These are phyloP conservation scores for Sialis lutaria DNA, from an alignment of 2,888 invertebrate genomes.

Conservation along the genomic window DNA sequence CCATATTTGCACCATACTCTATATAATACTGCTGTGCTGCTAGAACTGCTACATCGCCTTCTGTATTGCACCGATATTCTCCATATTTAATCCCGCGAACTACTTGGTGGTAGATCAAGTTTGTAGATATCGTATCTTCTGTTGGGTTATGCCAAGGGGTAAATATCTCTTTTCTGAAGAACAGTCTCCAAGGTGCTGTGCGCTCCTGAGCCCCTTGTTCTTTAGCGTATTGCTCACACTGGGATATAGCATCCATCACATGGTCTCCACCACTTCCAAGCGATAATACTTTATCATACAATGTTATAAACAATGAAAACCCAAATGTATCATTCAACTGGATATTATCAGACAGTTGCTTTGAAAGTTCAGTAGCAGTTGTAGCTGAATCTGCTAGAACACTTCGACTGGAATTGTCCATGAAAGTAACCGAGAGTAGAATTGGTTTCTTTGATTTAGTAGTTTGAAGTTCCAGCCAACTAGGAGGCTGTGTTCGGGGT, in stretches of 20 bases:
- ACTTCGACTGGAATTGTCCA: slow-evolving; percentile 71
- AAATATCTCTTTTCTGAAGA: slow-evolving; percentile 79
- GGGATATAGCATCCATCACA: slow-evolving; percentile 89
- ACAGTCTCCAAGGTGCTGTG: slow-evolving; percentile 75
- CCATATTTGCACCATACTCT: slow-evolving; percentile 53
- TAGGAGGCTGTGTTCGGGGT: slow-evolving; percentile 77
- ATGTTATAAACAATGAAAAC: slow-evolving; percentile 78
- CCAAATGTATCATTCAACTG: slow-evolving; percentile 70
- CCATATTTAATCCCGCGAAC: slow-evolving; percentile 79
- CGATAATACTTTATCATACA: slow-evolving; percentile 77
- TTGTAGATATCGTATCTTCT: slow-evolving; percentile 64
- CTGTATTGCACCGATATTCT: slow-evolving; percentile 72
- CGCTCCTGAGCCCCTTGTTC: slow-evolving; percentile 74
- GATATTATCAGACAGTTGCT: slow-evolving; percentile 60
- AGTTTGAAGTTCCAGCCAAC: slow-evolving; percentile 75
- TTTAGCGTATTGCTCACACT: slow-evolving; percentile 89
- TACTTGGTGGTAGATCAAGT: slow-evolving; percentile 79
- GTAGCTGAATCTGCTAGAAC: slow-evolving; percentile 81
- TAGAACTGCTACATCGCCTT: slow-evolving; percentile 74
- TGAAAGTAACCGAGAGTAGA: slow-evolving; percentile 64
- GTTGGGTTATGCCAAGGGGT: slow-evolving; percentile 82
- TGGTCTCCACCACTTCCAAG: slow-evolving; percentile 80
- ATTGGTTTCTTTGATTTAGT: slow-evolving; percentile 74
- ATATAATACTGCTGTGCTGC: slow-evolving; percentile 84
- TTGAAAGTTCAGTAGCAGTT: slow-evolving; percentile 75